phyloP scores from a whole-genome alignment of 2,113 vertebrate species.

The Etia nguti region DNA sequence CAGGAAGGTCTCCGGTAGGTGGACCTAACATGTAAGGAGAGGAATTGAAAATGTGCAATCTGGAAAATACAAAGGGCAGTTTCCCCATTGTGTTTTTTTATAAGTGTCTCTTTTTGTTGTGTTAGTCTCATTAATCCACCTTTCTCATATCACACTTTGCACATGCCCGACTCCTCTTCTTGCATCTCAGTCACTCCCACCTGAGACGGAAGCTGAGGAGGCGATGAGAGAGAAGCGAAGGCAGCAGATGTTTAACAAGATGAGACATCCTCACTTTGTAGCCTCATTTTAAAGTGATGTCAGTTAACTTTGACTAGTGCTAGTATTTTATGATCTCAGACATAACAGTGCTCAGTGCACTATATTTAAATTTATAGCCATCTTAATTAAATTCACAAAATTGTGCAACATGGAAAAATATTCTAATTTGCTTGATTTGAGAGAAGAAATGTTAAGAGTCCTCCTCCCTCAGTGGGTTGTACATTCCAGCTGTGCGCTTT shows the following conservation, averaged over 20 bases:
- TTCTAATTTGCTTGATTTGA: not conserved
- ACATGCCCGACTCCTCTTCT: fast-evolving
- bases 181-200: not conserved
- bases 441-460: not conserved
- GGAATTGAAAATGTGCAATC: not conserved
- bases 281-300: not conserved
- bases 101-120: not conserved
- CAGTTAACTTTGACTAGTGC: not conserved
- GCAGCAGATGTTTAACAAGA: not conserved
- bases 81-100: not conserved
- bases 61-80: not conserved
- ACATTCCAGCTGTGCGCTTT: fast-evolving
- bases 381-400: not conserved
- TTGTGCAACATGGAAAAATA: not conserved
- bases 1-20: fast-evolving
- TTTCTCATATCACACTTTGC: not conserved
- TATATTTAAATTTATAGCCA: not conserved
- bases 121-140: not conserved
- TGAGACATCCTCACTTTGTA: not conserved
- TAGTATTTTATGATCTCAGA: not conserved
- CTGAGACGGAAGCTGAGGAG: not conserved
- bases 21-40: not conserved
- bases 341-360: not conserved
- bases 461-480: not conserved
- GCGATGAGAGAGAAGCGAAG: not conserved